Evolutionary conservation across 2,797 vertebrate species (phyloP).

Genomic region (Momotus momota): DNA sequence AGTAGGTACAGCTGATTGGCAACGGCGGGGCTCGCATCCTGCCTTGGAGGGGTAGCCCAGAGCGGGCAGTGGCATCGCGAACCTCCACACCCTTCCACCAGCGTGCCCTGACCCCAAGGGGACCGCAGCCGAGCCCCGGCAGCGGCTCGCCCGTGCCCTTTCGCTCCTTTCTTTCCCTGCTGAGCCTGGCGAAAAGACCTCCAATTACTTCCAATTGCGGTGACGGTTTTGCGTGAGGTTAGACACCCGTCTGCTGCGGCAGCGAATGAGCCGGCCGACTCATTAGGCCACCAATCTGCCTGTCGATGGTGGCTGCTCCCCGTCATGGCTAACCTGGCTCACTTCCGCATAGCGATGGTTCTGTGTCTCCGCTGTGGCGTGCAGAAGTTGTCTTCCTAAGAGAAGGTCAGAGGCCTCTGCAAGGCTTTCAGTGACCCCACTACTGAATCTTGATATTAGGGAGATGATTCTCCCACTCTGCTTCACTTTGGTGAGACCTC

Average conservation of each 20-base stretch:
- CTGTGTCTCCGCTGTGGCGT: accelerated
- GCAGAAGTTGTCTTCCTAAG: background rate
- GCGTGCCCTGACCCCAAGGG: accelerated
- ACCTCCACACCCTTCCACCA: background rate
- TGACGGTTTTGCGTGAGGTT: background rate
- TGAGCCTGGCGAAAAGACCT: background rate
- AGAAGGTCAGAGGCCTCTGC: background rate
- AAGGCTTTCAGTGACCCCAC: accelerated
- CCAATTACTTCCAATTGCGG: background rate
- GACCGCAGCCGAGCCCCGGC: accelerated
- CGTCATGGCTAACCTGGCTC: background rate
- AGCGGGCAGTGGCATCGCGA: accelerated
- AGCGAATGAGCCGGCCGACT: accelerated
- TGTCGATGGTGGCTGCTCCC: background rate
- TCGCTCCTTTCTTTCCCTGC: background rate
- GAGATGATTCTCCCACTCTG: background rate
- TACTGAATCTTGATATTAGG: background rate
- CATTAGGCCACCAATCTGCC: background rate
- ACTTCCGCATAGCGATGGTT: accelerated
- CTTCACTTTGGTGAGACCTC: background rate
- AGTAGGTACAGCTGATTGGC: background rate
- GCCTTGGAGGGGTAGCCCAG: background rate
- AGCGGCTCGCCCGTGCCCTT: accelerated
- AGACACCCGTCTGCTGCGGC: accelerated
- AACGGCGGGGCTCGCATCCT: accelerated